These are phyloP conservation scores for Dryocosmus kuriphilus DNA, from an alignment of 2,888 invertebrate species.

Conservation along the genomic window DNA sequence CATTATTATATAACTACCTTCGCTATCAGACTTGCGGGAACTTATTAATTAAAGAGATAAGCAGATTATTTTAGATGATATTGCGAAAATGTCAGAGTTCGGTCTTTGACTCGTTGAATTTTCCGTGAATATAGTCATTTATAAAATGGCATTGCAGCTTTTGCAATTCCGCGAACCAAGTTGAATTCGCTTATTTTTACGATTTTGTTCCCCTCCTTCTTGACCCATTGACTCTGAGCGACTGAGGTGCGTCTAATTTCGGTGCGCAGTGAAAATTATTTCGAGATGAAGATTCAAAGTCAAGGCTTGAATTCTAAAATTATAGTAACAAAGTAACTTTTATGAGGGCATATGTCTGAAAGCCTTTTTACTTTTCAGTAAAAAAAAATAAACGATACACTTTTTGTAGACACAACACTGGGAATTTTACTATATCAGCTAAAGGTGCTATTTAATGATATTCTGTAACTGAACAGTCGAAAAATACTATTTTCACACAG, in stretches of 20 bases:
- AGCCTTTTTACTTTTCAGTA: no score
- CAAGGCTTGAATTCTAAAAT: conserved; percentile 19
- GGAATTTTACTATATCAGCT: no score
- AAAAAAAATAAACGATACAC: no score
- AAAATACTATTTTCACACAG: no score
- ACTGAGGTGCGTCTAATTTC: conserved; percentile 29
- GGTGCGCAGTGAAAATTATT: conserved; percentile 27
- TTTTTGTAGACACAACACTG: no score
- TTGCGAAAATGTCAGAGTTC: background rate
- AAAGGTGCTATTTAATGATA: no score
- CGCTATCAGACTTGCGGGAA: background rate
- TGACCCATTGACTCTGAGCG: conserved; percentile 27
- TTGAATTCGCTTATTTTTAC: background rate
- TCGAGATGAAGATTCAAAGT: conserved; percentile 12
- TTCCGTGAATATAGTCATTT: background rate
- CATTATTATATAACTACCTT: no score
- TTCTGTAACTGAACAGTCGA: no score
- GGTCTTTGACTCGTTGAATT: background rate
- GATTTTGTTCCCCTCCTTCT: conserved; percentile 8
- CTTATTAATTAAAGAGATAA: background rate
- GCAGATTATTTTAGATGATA: background rate
- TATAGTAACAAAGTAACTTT: background rate
- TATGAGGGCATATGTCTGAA: no score
- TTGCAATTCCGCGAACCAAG: conserved; percentile 11
- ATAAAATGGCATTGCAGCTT: conserved; percentile 13